Percentiles rank a stretch among this genome's conserved stretches.
phyloP scores from a whole-genome alignment of 2,888 invertebrate species.

The Dasysyrphus albostriatus region DNA sequence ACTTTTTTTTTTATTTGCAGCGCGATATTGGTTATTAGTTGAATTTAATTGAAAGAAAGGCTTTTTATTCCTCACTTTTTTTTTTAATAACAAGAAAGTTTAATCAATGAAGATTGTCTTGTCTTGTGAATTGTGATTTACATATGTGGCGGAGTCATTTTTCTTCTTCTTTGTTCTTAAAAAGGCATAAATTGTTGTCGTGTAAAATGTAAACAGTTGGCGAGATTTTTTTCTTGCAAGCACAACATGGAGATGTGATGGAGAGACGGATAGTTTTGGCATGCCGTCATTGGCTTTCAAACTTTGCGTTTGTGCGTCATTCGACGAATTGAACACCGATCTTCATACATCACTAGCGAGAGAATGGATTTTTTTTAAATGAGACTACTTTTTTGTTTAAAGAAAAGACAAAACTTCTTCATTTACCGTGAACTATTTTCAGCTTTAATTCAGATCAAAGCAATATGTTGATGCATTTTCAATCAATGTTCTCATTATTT shows the following conservation, averaged over 20 bases:
- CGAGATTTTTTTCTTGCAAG: background rate
- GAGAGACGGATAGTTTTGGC: background rate
- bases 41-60: constrained; percentile 27
- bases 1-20: background rate
- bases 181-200: background rate
- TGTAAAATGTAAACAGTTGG: background rate
- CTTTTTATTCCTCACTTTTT: background rate
- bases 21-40: background rate
- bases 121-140: background rate
- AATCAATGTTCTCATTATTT: no score
- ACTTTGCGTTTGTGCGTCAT: constrained; percentile 1
- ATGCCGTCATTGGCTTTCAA: background rate
- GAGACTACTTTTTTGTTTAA: background rate
- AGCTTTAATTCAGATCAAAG: no score
- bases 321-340: background rate
- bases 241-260: background rate
- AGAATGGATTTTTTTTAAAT: background rate
- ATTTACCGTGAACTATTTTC: no score
- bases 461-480: no score
- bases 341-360: background rate
- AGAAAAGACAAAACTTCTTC: background rate
- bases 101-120: background rate
- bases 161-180: background rate
- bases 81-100: background rate
- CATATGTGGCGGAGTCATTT: background rate